These are phyloP conservation scores for Clupea harengus DNA, from an alignment of 2,113 vertebrate species.

Conservation along the genomic window DNA sequence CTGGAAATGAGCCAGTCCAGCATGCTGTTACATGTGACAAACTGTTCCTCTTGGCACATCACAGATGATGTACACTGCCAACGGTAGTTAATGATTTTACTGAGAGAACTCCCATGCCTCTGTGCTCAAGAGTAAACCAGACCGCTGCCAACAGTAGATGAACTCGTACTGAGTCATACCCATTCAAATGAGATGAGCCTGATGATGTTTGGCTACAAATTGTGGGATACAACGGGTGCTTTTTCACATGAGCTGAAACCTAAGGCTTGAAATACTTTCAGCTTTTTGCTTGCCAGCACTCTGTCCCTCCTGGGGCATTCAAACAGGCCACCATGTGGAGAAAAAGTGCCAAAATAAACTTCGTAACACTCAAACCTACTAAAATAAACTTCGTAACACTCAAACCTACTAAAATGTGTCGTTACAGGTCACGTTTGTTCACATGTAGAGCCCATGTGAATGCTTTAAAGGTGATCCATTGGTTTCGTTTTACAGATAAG, in stretches of 20 bases:
- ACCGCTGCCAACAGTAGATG: not conserved
- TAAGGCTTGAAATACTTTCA: not conserved
- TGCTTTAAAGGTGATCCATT: not conserved
- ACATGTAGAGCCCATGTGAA: not conserved
- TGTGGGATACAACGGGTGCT: not conserved
- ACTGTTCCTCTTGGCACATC: not conserved
- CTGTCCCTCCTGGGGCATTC: too few relatives aligned
- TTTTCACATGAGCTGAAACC: not conserved
- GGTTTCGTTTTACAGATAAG: not conserved
- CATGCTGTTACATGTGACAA: not conserved
- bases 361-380: not conserved
- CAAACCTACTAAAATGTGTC: not conserved
- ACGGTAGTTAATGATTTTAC: constrained; percentile 39
- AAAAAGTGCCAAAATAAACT: not conserved
- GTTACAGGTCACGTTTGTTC: not conserved
- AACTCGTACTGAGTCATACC: not conserved
- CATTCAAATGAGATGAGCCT: not conserved
- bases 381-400: not conserved
- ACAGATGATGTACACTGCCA: not conserved
- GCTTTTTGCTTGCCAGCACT: too few relatives aligned
- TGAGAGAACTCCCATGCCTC: not conserved
- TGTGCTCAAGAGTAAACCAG: not conserved
- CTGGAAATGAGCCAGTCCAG: not conserved
- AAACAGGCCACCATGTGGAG: not conserved
- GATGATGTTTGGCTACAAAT: not conserved